Base-by-base conservation (phyloP, 2,888 invertebrate genomes). In the Microchrysa polita region DNA sequence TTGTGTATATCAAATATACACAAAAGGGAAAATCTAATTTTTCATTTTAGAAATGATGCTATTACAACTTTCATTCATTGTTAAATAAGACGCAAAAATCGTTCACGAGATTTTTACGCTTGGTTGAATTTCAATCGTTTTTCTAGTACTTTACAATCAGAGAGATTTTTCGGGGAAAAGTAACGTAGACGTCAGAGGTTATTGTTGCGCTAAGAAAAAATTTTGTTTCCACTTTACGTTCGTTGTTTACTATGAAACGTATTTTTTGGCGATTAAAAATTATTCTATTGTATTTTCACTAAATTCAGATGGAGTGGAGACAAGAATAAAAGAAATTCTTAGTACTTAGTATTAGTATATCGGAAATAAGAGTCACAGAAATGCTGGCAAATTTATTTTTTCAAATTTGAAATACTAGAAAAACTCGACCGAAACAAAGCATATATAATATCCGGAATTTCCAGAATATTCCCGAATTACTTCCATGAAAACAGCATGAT, bases 21-120 rank as follows among this genome's bases (percentile, higher is more conserved):
- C 22, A 48, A 48, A 65, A 34, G 27, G 48, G 23, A 20, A 65
- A 65, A 65, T 65, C 48, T 65, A 22, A 65, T 65, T 65, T 65
- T 65, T 65, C 65, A 65, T 22, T 48, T 44, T 48, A 65, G 44
- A 48, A 44, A 48, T 16, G 23, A 34, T 44, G 48, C 44, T 65
- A 65, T 65, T 65, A 65, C 44, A 48, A 65, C 44, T 65, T 65
- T 44, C 65, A 10, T 65, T 22, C 48, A 65, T 65, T 65, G 65
- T 65, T 65, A 65, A 65, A 65, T 65, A 65, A 65, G 65, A 65
- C 44, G 65, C 65, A 44, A 65, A n/a, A 65, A 65, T 65, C 65
- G 65, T 22, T 65, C 48, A 65, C 48, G 48, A 48, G 48, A 65
- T 65, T 65, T 65, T 65, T 44, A 65, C 65, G 48, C 65, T 44